Evolutionary conservation across 2,888 invertebrate genomes (phyloP), one percentile per base, ranked within the genome.

Genomic region (Noctua janthe): DNA sequence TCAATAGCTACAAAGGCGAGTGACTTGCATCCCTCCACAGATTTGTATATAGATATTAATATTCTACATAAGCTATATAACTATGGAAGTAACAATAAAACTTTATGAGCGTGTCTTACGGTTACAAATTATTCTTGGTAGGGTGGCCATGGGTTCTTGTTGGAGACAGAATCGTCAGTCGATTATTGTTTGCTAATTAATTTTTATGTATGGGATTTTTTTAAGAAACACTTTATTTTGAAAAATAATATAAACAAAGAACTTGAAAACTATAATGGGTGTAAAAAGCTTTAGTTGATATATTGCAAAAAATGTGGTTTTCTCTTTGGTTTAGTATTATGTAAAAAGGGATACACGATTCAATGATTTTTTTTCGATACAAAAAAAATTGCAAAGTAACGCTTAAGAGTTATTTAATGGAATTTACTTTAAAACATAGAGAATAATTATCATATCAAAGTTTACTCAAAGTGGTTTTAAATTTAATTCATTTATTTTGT

Each of bases 91-190:
- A 78, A 89, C 90, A 88, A 91, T 92, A 91, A 92, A 92, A 90
- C 51, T 92, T 92, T 92, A 92, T 87, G 92, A 91, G 88, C 87
- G 87, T 81, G 78, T 82, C 80, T 83, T 72, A 71, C 73, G 59
- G 88, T 87, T 87, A 91, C 92, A 91, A 92, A 92, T 92, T 90
- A 90, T 86, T 84, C 75, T 35, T 35, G n/a, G 69, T 80, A 73
- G 71, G 86, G 89, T 84, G 81, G 10, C 90, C 56, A 74, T 76
- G 67, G 23, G 10, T 20, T 39, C 15, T 20, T 11, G 7, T 70
- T 64, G 17, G 35, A 23, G 7, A 56, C n/a, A 15, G 23, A 69
- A 20, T 13, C 59, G n/a, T 59, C n/a, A n/a, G 59, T n/a, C 59
- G 11, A n/a, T 23, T 54, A n/a, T 20, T n/a, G n/a, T n/a, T 59